Percentiles rank a stretch among this genome's conserved stretches.
These are phyloP conservation scores for Malacosoma neustria DNA, from an alignment of 2,888 invertebrate species.

Conservation along the genomic window DNA sequence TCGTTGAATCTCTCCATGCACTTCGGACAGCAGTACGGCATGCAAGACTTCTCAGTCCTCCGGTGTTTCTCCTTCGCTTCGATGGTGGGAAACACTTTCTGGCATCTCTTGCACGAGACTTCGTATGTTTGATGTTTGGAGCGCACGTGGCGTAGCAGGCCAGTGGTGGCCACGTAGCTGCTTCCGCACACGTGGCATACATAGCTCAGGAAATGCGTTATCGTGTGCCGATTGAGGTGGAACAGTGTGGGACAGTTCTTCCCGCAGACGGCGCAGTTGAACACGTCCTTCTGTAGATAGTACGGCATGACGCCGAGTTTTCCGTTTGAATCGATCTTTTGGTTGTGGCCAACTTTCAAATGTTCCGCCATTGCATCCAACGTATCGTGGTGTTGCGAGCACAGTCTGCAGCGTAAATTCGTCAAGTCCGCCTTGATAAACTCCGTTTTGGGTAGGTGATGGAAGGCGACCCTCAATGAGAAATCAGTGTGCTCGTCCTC, in stretches of 20 bases:
- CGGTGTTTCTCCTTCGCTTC: slow-evolving; percentile 56
- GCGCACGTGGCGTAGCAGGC: slow-evolving; percentile 44
- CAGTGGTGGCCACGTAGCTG: slow-evolving; percentile 53
- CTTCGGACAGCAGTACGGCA: slow-evolving; percentile 54
- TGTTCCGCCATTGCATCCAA: slow-evolving; percentile 41
- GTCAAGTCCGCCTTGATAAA: slow-evolving; percentile 57
- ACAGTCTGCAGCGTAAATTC: slow-evolving; percentile 41
- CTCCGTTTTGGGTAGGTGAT: slow-evolving; percentile 51
- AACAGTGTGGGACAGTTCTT: slow-evolving; percentile 48
- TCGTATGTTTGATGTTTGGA: slow-evolving; percentile 55
- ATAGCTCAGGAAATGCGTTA: slow-evolving; percentile 53
- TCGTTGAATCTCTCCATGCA: slow-evolving; percentile 52
- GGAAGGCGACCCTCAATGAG: slow-evolving; percentile 46
- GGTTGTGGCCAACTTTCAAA: slow-evolving; percentile 27
- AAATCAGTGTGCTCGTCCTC: slow-evolving; percentile 45
- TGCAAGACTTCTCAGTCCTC: slow-evolving; percentile 47
- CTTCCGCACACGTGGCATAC: slow-evolving; percentile 59
- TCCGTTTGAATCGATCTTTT: slow-evolving; percentile 27
- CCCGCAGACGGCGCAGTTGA: slow-evolving; percentile 46
- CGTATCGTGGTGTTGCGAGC: slow-evolving; percentile 22
- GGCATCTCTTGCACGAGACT: slow-evolving; percentile 47
- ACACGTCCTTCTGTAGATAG: slow-evolving; percentile 35
- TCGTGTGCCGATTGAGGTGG: slow-evolving; percentile 54
- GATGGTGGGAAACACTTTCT: slow-evolving; percentile 51
- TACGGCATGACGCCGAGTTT: slow-evolving; percentile 60